Conservation (phyloP, 2,797 vertebrate species). For the Chelon auratus region DNA sequence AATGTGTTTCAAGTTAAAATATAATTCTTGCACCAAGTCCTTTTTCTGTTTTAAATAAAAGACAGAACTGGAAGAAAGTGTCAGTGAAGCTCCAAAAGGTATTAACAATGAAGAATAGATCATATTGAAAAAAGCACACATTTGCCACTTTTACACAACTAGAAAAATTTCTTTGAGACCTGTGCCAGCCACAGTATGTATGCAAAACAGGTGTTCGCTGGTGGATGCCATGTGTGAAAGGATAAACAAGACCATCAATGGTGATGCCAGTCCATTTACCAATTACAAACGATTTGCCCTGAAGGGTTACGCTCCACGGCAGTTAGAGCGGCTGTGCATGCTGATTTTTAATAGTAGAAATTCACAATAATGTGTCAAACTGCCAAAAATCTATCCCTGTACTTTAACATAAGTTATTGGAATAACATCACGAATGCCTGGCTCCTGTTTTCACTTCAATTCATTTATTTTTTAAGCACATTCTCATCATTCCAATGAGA, state of each 20-base stretch:
- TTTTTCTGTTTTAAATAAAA: too few species aligned
- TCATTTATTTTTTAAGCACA: not conserved
- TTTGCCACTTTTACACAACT: too few species aligned
- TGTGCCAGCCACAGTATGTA: conserved; percentile 91
- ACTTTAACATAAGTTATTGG: conserved; percentile 18
- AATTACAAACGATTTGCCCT: conserved; percentile 80
- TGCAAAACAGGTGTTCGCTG: conserved; percentile 92
- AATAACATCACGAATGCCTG: conserved; percentile 13
- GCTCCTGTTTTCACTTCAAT: not conserved
- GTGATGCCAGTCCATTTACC: conserved; percentile 64
- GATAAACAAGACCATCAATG: conserved; percentile 90
- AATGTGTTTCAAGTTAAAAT: not conserved
- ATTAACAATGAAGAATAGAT: too few species aligned
- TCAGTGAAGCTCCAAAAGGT: not conserved
- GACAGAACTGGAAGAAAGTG: not conserved
- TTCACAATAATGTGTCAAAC: conserved; percentile 6
- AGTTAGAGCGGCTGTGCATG: conserved; percentile 85
- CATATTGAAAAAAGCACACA: too few species aligned
- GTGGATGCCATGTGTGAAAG: conserved; percentile 92
- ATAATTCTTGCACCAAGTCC: not conserved
- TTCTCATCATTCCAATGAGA: conserved; percentile 37
- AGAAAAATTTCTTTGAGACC: conserved; percentile 87
- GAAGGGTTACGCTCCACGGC: conserved; percentile 76
- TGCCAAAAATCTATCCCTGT: conserved; percentile 7
- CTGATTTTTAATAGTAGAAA: conserved; percentile 68